Evolutionary conservation across 1,140 invertebrate genomes (phyloP).

Genomic region (Sarcophaga peregrina): DNA sequence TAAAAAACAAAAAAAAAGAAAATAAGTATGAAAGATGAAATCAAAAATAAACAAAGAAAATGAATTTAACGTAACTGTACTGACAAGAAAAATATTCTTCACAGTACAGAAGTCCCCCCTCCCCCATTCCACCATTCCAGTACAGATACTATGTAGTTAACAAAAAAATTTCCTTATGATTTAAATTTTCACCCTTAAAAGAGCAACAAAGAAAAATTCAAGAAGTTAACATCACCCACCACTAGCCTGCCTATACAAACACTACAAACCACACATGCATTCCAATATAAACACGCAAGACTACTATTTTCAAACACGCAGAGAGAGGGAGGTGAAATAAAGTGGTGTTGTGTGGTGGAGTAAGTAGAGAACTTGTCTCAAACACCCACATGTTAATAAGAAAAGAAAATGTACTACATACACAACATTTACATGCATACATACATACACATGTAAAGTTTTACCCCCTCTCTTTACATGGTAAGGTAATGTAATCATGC

Average conservation of each 20-base stretch:
- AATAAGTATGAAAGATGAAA: too few relatives aligned
- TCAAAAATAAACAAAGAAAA: too few relatives aligned
- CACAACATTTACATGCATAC: too few relatives aligned
- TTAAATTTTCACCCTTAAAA: slow-evolving; percentile 11
- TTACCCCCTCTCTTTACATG: too few relatives aligned
- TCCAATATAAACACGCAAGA: background rate
- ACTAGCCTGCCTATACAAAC: background rate
- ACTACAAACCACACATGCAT: background rate
- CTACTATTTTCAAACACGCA: background rate
- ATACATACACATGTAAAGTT: too few relatives aligned
- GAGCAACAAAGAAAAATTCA: background rate
- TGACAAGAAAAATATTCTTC: slow-evolving; percentile 6
- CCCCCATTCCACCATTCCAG: too few relatives aligned
- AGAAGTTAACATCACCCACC: background rate
- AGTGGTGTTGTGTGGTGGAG: background rate
- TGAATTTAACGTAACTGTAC: background rate
- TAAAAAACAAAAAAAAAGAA: background rate
- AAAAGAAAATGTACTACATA: too few relatives aligned
- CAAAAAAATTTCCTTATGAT: background rate
- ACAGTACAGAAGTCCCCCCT: background rate
- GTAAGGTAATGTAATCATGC: too few relatives aligned
- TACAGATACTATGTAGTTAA: slow-evolving; percentile 50
- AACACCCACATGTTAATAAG: too few relatives aligned
- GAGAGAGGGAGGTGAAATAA: background rate
- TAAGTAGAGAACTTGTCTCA: background rate